Conservation (phyloP, 2,888 invertebrate genomes). For the Pherbina coryleti region DNA sequence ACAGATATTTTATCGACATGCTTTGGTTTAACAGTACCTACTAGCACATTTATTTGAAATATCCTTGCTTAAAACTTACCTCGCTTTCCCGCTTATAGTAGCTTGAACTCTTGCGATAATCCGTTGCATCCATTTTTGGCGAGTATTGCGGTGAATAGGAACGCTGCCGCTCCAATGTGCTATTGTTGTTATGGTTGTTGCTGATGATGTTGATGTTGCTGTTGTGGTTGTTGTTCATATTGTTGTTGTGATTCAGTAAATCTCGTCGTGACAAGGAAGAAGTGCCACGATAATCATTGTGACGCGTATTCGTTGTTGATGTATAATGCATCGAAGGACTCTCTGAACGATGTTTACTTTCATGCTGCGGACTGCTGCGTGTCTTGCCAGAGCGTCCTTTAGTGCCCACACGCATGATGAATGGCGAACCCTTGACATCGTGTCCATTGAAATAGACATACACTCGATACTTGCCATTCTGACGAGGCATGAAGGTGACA, state of each 20-base stretch:
- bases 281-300: conserved; percentile 64
- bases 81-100: conserved; percentile 69
- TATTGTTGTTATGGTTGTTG: conserved; percentile 43
- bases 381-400: conserved; percentile 74
- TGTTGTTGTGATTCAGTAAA: conserved; percentile 52
- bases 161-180: conserved; percentile 56
- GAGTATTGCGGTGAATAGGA: conserved; percentile 69
- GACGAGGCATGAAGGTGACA: conserved; percentile 83
- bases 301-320: conserved; percentile 62
- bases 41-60: not conserved
- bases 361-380: conserved; percentile 72
- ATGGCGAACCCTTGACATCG: conserved; percentile 86
- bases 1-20: too few relatives aligned
- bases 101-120: conserved; percentile 65
- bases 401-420: conserved; percentile 87
- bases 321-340: conserved; percentile 70
- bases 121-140: conserved; percentile 64
- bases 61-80: conserved; percentile 55
- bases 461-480: conserved; percentile 83
- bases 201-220: conserved; percentile 47
- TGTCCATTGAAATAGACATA: conserved; percentile 96
- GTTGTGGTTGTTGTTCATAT: conserved; percentile 35
- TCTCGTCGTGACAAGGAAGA: conserved; percentile 59
- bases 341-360: conserved; percentile 70
- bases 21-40: too few relatives aligned